Percentiles rank a stretch among this genome's conserved stretches.
phyloP scores from a whole-genome alignment of 1,140 invertebrate species.

The Drosophila hydei region DNA sequence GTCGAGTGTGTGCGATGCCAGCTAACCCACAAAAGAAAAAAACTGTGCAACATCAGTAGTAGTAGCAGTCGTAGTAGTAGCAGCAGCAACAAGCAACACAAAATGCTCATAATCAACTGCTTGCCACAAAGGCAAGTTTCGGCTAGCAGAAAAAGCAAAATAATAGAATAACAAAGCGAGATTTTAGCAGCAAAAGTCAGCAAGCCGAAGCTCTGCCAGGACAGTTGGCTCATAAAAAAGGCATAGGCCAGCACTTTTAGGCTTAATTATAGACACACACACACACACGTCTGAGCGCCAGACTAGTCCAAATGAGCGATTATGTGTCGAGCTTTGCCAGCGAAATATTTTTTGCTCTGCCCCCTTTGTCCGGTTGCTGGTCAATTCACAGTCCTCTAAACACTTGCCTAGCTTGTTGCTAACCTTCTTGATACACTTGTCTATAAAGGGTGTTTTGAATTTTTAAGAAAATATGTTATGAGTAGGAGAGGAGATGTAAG shows the following conservation, averaged over 20 bases:
- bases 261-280: constrained; percentile 79
- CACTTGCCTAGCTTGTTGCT: constrained; percentile 29
- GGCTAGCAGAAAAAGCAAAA: constrained; percentile 27
- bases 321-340: constrained; percentile 41
- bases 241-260: constrained; percentile 75
- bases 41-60: constrained; percentile 35
- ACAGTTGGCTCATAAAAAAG: constrained; percentile 60
- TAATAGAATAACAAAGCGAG: constrained; percentile 67
- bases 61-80: neutral
- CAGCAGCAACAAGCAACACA: constrained; percentile 17
- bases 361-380: constrained; percentile 30
- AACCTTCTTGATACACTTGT: neutral
- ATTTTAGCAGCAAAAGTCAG: constrained; percentile 41
- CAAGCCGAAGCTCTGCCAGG: constrained; percentile 66
- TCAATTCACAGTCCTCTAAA: constrained; percentile 68
- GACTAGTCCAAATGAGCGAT: constrained; percentile 49
- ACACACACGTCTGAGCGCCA: constrained; percentile 19
- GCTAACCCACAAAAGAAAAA: constrained; percentile 28
- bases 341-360: constrained; percentile 26
- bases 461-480: neutral
- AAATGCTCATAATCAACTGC: constrained; percentile 72
- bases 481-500: no score
- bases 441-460: neutral
- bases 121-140: constrained; percentile 15
- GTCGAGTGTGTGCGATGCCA: constrained; percentile 45